A percentile compares a stretch with the other conserved stretches of the same genome.
phyloP scores from a whole-genome alignment of 2,888 invertebrate species.

The Electrophaes corylata region DNA sequence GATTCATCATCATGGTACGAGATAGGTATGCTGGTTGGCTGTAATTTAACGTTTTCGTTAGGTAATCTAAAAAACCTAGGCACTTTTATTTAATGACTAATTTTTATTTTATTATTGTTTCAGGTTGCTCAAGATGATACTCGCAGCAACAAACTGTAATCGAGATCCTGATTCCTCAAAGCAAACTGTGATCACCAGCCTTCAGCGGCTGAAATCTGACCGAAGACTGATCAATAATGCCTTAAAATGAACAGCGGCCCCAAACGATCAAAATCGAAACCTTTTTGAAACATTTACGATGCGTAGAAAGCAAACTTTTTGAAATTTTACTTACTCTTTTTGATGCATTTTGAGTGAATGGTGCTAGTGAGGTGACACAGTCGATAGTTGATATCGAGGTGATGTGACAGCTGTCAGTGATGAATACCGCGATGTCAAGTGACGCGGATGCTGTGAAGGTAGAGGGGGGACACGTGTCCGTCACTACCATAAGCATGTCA shows the following conservation, averaged over 20 bases:
- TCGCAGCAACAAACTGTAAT: slow-evolving; percentile 51
- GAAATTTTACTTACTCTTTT: slow-evolving; percentile 48
- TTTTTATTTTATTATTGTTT: slow-evolving; percentile 54
- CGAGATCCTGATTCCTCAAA: slow-evolving; percentile 41
- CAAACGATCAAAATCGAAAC: slow-evolving; percentile 61
- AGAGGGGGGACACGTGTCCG: slow-evolving; percentile 87
- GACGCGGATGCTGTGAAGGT: slow-evolving; percentile 78
- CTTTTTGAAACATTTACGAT: slow-evolving; percentile 57
- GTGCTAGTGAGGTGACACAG: slow-evolving; percentile 66
- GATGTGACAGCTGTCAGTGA: slow-evolving; percentile 48
- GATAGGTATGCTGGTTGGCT: background rate
- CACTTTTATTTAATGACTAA: slow-evolving; percentile 49
- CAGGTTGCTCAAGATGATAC: slow-evolving; percentile 74
- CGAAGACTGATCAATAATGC: slow-evolving; percentile 72
- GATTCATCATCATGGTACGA: background rate
- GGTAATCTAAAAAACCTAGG: too few species aligned
- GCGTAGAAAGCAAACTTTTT: slow-evolving; percentile 61
- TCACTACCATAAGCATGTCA: slow-evolving; percentile 91
- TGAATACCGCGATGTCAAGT: slow-evolving; percentile 68
- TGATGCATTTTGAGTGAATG: slow-evolving; percentile 48
- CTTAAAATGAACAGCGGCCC: slow-evolving; percentile 68
- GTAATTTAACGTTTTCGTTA: background rate
- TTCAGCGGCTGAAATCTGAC: slow-evolving; percentile 26
- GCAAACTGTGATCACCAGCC: slow-evolving; percentile 27
- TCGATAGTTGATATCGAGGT: slow-evolving; percentile 59